phyloP scores from a whole-genome alignment of 2,797 vertebrate species.

The Tauraco hartlaubi region DNA sequence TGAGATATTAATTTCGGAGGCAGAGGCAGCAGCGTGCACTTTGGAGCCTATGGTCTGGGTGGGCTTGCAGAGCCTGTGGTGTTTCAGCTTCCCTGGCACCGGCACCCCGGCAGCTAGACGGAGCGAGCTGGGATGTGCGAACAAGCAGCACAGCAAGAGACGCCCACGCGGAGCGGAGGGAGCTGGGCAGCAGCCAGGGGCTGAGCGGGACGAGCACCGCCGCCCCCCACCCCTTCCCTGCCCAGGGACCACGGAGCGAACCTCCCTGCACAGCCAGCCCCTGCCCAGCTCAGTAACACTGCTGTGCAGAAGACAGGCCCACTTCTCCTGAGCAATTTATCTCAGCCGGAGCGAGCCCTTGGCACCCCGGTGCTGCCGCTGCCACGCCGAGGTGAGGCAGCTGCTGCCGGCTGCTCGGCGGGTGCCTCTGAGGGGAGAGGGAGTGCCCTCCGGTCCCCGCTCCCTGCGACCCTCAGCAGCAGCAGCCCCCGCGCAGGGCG shows the following conservation, averaged over 20 bases:
- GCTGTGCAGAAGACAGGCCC: background rate
- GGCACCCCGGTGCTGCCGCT: background rate
- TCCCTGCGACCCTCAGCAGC: background rate
- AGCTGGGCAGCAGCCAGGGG: slow-evolving; percentile 3
- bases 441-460: background rate
- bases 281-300: background rate
- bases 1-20: slow-evolving; percentile 71
- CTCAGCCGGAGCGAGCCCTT: background rate
- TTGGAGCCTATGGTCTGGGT: slow-evolving; percentile 58
- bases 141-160: slow-evolving; percentile 42
- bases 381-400: background rate
- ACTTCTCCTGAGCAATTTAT: background rate
- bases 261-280: background rate
- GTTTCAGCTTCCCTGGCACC: slow-evolving; percentile 50
- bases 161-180: background rate
- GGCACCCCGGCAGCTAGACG: slow-evolving; percentile 30
- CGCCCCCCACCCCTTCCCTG: background rate
- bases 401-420: background rate
- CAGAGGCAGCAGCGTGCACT: slow-evolving; percentile 47
- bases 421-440: background rate
- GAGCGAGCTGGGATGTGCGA: slow-evolving; percentile 54
- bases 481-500: background rate
- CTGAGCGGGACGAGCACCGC: background rate
- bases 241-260: background rate
- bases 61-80: slow-evolving; percentile 30